phyloP scores from a whole-genome alignment of 2,888 invertebrate species.

The Heliconius ethilla region DNA sequence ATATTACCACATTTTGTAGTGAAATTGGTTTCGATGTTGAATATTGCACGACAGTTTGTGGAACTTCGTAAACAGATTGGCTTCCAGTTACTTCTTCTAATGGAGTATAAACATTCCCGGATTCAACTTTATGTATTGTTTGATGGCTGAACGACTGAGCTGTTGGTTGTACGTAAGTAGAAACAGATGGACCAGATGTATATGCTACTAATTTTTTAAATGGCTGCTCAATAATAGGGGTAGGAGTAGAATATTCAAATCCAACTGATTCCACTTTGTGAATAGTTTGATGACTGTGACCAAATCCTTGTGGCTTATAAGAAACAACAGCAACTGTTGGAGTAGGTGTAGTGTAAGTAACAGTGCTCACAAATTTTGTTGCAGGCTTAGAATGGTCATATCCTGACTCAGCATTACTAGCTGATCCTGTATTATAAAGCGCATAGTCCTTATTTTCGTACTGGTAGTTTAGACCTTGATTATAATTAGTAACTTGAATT shows the following conservation, averaged over 20 bases:
- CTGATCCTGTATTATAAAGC: slow-evolving; percentile 42
- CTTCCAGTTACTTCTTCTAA: slow-evolving; percentile 48
- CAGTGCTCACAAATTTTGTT: slow-evolving; percentile 68
- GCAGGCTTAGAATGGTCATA: slow-evolving; percentile 62
- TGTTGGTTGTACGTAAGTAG: slow-evolving; percentile 59
- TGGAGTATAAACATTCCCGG: slow-evolving; percentile 49
- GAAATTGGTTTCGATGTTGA: slow-evolving; percentile 59
- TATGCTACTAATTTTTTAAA: slow-evolving; percentile 72
- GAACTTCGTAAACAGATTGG: slow-evolving; percentile 45
- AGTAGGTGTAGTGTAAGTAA: slow-evolving; percentile 63
- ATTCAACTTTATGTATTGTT: slow-evolving; percentile 62
- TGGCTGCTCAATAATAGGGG: slow-evolving; percentile 68
- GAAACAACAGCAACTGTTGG: slow-evolving; percentile 65
- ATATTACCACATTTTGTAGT: slow-evolving; percentile 54
- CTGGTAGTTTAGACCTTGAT: slow-evolving; percentile 62
- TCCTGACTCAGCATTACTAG: slow-evolving; percentile 45
- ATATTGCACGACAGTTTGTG: slow-evolving; percentile 48
- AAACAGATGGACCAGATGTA: slow-evolving; percentile 64
- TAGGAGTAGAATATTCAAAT: slow-evolving; percentile 63
- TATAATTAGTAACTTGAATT: slow-evolving; percentile 59
- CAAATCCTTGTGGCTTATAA: slow-evolving; percentile 65
- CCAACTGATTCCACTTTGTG: slow-evolving; percentile 62
- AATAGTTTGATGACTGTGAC: slow-evolving; percentile 65
- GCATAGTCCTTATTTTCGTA: slow-evolving; percentile 53
- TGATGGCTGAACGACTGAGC: slow-evolving; percentile 50